A percentile compares a stretch with the other conserved stretches of the same genome.
These are phyloP conservation scores for Tragelaphus buxtoni DNA, from an alignment of 2,113 vertebrate genomes.

Conservation along the genomic window DNA sequence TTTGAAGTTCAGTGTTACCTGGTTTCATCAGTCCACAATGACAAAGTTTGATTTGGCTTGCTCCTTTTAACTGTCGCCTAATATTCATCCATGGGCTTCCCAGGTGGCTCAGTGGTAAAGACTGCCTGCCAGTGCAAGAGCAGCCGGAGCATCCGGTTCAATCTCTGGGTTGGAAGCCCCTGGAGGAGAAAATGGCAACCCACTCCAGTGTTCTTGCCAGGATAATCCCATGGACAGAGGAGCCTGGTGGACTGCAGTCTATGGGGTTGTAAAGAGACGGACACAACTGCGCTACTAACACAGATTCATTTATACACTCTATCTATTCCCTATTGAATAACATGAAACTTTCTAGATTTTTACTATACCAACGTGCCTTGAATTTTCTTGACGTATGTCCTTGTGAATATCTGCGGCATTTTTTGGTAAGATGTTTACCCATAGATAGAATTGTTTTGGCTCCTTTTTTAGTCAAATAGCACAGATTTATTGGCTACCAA, in stretches of 20 bases:
- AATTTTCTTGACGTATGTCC: neutral
- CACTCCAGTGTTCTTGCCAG: neutral
- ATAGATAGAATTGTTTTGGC: neutral
- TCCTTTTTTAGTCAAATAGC: neutral
- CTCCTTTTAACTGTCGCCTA: neutral
- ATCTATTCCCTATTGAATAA: neutral
- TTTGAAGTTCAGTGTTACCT: neutral
- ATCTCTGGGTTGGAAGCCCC: neutral
- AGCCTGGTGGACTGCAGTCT: neutral
- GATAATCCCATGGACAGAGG: neutral
- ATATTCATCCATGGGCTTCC: neutral
- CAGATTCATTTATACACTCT: neutral
- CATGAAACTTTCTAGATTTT: conserved; percentile 15
- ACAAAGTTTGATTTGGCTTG: neutral
- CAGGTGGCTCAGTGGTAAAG: neutral
- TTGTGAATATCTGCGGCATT: neutral
- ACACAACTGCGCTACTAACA: neutral
- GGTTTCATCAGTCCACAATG: neutral
- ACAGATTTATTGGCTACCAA: neutral
- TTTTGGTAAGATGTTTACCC: neutral
- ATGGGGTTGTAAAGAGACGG: neutral
- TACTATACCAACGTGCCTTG: neutral
- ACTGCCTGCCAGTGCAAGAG: neutral
- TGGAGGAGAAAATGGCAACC: neutral
- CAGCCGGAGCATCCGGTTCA: rapidly evolving